A percentile compares a stretch with the other conserved stretches of the same genome.
Evolutionary conservation across 2,797 vertebrate genomes (phyloP).

Genomic region (Novumbra hubbsi): DNA sequence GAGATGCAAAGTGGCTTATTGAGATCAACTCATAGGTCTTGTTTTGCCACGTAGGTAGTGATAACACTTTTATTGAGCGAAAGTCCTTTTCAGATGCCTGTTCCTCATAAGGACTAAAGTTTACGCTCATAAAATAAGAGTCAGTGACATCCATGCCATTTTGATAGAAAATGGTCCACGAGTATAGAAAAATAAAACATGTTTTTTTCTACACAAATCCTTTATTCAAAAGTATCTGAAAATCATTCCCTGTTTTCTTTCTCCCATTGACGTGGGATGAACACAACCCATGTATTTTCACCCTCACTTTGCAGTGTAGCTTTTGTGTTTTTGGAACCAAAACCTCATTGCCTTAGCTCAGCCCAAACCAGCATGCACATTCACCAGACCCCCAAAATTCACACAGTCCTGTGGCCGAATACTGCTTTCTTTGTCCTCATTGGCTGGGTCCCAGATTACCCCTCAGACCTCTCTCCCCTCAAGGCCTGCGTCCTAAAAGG

Average conservation of each 20-base stretch:
- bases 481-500: background rate
- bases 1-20: too few relatives aligned
- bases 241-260: background rate
- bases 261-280: background rate
- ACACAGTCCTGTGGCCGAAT: slow-evolving; percentile 3
- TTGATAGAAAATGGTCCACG: too few relatives aligned
- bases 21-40: too few relatives aligned
- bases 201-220: too few relatives aligned
- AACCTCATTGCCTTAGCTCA: background rate
- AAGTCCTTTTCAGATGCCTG: too few relatives aligned
- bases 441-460: background rate
- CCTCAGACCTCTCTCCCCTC: background rate
- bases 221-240: too few relatives aligned
- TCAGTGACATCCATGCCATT: too few relatives aligned
- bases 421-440: slow-evolving; percentile 24
- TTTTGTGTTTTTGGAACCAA: background rate
- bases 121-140: too few relatives aligned
- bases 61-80: too few relatives aligned
- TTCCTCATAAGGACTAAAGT: too few relatives aligned
- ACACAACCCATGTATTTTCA: slow-evolving; percentile 3
- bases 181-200: too few relatives aligned
- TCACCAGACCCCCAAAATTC: background rate
- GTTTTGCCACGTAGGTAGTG: too few relatives aligned
- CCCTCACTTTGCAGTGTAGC: background rate
- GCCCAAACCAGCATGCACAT: background rate